phyloP scores from a whole-genome alignment of 2,113 vertebrate species.

The Ictidomys tridecemlineatus region DNA sequence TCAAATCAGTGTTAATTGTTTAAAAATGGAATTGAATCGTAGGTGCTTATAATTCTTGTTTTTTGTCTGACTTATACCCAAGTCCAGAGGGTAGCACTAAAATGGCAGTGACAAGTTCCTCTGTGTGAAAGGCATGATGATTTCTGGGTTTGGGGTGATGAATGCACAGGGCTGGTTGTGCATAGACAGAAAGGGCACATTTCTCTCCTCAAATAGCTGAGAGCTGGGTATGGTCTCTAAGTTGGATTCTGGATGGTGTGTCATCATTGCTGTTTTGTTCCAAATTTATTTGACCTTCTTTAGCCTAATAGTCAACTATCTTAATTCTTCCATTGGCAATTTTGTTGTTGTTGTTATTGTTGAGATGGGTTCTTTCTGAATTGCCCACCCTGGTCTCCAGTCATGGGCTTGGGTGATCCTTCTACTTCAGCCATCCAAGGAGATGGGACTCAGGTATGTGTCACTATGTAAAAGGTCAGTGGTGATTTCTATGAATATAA shows the following conservation, averaged over 20 bases:
- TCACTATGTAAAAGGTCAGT: neutral
- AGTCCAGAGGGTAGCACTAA: neutral
- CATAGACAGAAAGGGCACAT: neutral
- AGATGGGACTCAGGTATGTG: neutral
- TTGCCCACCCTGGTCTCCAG: neutral
- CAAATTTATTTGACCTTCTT: neutral
- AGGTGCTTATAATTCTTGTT: neutral
- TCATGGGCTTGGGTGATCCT: neutral
- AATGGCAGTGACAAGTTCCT: neutral
- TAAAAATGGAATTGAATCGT: slow-evolving; percentile 5
- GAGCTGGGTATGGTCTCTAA: neutral
- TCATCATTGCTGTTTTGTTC: neutral
- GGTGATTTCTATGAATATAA: neutral
- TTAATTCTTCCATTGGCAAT: neutral
- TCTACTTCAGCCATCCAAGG: neutral
- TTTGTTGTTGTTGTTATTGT: neutral
- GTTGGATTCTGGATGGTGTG: neutral
- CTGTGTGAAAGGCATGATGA: neutral
- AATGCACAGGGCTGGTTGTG: neutral
- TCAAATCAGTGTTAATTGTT: slow-evolving; percentile 17
- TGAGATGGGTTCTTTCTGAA: neutral
- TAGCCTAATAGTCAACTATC: neutral
- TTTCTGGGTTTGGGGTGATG: neutral
- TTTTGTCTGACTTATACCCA: neutral
- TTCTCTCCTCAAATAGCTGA: neutral